Conservation (phyloP, 2,797 vertebrate species). For the Gymnopithys bicolor region DNA sequence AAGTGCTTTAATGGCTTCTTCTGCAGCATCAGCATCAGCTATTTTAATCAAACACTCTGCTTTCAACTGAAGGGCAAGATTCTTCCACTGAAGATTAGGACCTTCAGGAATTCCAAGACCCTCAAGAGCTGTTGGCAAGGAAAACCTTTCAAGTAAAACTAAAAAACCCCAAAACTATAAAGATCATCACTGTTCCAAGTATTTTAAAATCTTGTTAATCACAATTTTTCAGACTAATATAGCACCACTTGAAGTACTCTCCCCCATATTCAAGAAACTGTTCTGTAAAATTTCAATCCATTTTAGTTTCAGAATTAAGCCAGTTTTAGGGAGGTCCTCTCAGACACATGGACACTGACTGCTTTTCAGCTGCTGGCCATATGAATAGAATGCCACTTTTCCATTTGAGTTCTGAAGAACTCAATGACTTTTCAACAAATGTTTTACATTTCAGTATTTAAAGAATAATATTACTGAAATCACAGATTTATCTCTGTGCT, state of each 20-base stretch:
- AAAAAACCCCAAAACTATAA: neutral
- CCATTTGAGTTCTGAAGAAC: neutral
- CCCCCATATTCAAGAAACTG: neutral
- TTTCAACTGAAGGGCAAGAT: conserved; percentile 79
- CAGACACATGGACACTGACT: neutral
- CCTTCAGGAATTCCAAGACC: conserved; percentile 34
- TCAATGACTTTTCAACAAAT: neutral
- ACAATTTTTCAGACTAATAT: neutral
- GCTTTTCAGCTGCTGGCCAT: neutral
- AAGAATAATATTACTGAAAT: neutral
- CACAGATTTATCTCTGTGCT: neutral
- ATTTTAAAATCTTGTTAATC: neutral
- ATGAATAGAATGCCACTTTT: neutral
- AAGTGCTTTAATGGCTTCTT: conserved; percentile 85
- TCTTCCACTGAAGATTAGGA: conserved; percentile 58
- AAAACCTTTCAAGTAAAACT: neutral
- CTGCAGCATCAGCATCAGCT: conserved; percentile 76
- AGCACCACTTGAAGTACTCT: neutral
- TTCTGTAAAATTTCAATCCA: neutral
- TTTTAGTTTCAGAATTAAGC: neutral
- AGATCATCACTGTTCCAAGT: neutral
- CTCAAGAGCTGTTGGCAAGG: conserved; percentile 80
- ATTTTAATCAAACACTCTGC: conserved; percentile 84
- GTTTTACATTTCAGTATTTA: neutral
- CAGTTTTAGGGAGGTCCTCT: neutral